A percentile compares a stretch with the other conserved stretches of the same genome.
These are phyloP conservation scores for Tolypeutes matacus DNA, from an alignment of 2,797 vertebrate genomes.

Conservation along the genomic window DNA sequence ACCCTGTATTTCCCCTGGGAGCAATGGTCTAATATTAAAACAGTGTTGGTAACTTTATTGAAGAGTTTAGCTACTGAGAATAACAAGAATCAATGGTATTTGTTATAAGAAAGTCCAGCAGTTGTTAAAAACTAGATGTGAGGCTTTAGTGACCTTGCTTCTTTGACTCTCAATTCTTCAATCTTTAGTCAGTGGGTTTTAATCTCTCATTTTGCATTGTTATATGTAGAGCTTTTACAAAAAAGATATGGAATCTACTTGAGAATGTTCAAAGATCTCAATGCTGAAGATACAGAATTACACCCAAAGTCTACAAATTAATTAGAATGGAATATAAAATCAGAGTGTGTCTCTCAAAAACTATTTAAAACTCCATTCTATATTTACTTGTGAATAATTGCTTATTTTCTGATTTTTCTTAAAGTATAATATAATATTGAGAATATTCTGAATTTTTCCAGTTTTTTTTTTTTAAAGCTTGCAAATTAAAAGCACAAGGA, in stretches of 20 bases:
- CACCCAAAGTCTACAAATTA: not conserved
- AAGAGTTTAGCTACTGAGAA: too few relatives aligned
- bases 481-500: not conserved
- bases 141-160: not conserved
- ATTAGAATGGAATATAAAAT: not conserved
- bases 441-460: not conserved
- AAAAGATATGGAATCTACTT: not conserved
- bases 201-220: not conserved
- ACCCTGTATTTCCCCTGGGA: too few relatives aligned
- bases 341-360: not conserved
- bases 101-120: not conserved
- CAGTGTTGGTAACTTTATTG: too few relatives aligned
- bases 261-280: not conserved
- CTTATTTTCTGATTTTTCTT: not conserved
- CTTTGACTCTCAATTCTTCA: not conserved
- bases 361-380: not conserved
- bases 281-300: not conserved
- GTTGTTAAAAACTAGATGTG: not conserved
- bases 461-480: not conserved
- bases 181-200: not conserved
- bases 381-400: conserved; percentile 42
- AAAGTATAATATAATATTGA: conserved; percentile 35
- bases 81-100: not conserved
- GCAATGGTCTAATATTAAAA: too few relatives aligned
- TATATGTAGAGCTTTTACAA: not conserved